Conservation (phyloP, 2,113 vertebrate genomes). For the Cheilinus undulatus region DNA sequence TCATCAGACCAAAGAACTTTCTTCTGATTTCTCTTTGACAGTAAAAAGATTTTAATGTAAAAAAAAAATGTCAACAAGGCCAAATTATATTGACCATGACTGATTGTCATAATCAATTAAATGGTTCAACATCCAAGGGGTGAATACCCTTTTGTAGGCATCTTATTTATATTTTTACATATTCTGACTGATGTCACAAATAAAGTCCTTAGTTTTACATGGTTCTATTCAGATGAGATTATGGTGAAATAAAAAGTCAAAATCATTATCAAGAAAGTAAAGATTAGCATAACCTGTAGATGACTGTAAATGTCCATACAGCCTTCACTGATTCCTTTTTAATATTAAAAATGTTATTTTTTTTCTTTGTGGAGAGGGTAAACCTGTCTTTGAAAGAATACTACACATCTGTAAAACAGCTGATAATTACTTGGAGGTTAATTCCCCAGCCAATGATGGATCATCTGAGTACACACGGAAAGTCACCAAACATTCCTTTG, state of each 20-base stretch:
- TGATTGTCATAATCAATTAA: no score
- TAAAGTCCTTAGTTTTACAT: no score
- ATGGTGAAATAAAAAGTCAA: background rate
- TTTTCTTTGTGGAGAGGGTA: background rate
- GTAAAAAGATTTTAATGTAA: no score
- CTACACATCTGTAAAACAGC: background rate
- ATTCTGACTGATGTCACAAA: no score
- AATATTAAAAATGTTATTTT: background rate
- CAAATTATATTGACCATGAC: no score
- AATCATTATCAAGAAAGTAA: background rate
- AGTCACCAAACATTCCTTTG: conserved; percentile 37
- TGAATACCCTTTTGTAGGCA: no score
- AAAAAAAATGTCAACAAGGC: no score
- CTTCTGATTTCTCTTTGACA: no score
- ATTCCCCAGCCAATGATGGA: conserved; percentile 40
- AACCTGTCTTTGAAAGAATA: conserved; percentile 13
- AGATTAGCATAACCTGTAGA: background rate
- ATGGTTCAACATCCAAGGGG: no score
- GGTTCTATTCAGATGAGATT: background rate
- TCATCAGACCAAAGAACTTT: no score
- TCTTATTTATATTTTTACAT: no score
- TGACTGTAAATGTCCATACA: background rate
- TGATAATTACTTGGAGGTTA: conserved; percentile 15
- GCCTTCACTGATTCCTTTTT: background rate
- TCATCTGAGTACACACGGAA: conserved; percentile 2